Evolutionary conservation across 1,140 invertebrate species (phyloP).

Genomic region (Zaprionus taronus): DNA sequence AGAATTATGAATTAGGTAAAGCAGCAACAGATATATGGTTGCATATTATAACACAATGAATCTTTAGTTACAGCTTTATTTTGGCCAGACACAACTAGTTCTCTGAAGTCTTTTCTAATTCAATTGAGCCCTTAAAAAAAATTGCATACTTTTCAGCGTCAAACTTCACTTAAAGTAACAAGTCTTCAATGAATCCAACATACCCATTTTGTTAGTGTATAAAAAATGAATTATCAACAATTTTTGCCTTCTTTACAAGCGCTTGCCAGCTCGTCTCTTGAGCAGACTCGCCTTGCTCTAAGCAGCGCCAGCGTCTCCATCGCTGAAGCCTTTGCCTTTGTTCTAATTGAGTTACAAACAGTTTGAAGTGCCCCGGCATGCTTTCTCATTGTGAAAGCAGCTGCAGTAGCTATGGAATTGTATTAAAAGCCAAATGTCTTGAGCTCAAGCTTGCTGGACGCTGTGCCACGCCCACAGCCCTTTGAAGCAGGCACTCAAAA

Average conservation of each 20-base stretch:
- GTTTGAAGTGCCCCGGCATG: slow-evolving; percentile 49
- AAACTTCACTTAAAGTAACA: neutral
- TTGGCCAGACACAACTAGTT: no score
- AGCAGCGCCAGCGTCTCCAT: slow-evolving; percentile 9
- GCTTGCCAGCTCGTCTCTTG: slow-evolving; percentile 15
- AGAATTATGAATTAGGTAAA: no score
- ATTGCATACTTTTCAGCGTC: no score
- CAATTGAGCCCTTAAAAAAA: no score
- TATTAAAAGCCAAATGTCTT: slow-evolving; percentile 59
- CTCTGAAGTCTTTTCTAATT: no score
- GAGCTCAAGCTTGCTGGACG: slow-evolving; percentile 16
- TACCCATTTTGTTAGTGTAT: slow-evolving; percentile 26
- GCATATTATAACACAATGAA: no score
- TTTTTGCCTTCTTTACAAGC: slow-evolving; percentile 62
- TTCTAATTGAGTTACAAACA: slow-evolving; percentile 74
- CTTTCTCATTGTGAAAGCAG: slow-evolving; percentile 19
- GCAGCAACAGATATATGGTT: no score
- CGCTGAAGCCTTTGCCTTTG: slow-evolving; percentile 47
- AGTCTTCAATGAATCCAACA: no score
- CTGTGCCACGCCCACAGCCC: neutral
- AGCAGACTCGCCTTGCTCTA: slow-evolving; percentile 20
- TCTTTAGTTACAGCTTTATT: no score
- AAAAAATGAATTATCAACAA: slow-evolving; percentile 78
- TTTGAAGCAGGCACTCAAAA: slow-evolving; percentile 8
- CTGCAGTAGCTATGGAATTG: slow-evolving; percentile 24